Conservation (phyloP, 2,797 vertebrate genomes). For the Tragopan temminckii region DNA sequence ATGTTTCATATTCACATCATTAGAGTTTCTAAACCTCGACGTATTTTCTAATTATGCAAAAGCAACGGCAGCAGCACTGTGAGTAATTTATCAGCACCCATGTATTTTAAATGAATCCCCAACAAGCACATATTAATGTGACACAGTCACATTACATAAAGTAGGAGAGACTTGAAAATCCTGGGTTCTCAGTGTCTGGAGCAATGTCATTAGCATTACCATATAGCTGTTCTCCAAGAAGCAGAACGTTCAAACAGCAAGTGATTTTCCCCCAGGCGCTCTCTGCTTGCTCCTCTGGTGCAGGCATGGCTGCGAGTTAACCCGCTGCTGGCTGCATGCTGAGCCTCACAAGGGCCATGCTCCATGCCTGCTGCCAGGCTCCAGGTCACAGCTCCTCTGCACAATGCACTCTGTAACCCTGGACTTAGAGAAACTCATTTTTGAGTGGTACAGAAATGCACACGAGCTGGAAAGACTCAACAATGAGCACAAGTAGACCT, state of each 20-base stretch:
- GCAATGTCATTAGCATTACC: constrained; percentile 63
- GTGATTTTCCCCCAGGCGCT: constrained; percentile 16
- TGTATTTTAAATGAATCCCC: constrained; percentile 64
- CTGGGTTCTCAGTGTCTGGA: constrained; percentile 46
- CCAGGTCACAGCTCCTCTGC: accelerated
- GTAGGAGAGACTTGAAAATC: constrained; percentile 59
- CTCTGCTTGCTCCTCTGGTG: not conserved
- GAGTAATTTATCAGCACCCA: constrained; percentile 64
- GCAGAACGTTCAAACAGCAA: constrained; percentile 55
- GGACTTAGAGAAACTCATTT: not conserved
- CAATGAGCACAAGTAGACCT: not conserved
- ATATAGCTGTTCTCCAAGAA: constrained; percentile 63
- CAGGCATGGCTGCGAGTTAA: not conserved
- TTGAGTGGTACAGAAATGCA: accelerated
- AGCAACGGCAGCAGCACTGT: constrained; percentile 21
- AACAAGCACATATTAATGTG: constrained; percentile 59
- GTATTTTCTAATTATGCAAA: constrained; percentile 58
- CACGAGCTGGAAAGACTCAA: not conserved
- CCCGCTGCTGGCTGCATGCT: not conserved
- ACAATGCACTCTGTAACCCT: accelerated
- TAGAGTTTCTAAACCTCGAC: constrained; percentile 28
- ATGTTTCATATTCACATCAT: constrained; percentile 40
- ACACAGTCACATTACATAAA: constrained; percentile 52
- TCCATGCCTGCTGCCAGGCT: no score
- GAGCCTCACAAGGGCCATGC: not conserved